Evolutionary conservation across 2,113 vertebrate species (phyloP).

Genomic region (Antechinus flavipes): DNA sequence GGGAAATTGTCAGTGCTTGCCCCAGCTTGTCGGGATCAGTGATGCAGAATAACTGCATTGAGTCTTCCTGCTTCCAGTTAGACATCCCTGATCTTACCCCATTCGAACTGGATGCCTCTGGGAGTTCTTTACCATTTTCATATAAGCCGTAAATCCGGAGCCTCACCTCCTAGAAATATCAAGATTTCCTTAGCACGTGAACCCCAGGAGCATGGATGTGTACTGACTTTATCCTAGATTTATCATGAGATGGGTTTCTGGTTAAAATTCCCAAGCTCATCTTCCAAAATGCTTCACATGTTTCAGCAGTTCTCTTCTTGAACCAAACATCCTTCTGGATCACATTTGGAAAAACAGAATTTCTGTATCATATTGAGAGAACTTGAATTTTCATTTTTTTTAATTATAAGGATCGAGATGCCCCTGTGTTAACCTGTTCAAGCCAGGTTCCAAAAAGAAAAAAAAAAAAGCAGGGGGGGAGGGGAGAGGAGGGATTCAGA

Average conservation of each 20-base stretch:
- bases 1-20: slow-evolving; percentile 5
- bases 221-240: rapidly evolving
- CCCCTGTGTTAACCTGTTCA: not conserved
- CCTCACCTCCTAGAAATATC: not conserved
- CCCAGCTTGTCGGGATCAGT: not conserved
- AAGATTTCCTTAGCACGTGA: not conserved
- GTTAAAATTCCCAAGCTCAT: not conserved
- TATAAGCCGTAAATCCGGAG: not conserved
- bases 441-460: not conserved
- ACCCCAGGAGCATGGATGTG: not conserved
- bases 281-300: not conserved
- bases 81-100: not conserved
- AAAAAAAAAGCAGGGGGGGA: too few relatives aligned
- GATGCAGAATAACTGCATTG: not conserved
- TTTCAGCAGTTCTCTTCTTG: not conserved
- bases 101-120: not conserved
- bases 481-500: too few relatives aligned
- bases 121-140: not conserved
- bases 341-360: not conserved
- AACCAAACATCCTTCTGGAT: not conserved
- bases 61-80: not conserved
- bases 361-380: not conserved
- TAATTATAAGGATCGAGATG: not conserved
- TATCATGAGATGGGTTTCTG: not conserved
- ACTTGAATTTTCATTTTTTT: not conserved